Conservation (phyloP, 2,797 vertebrate genomes). For the Anableps anableps region DNA sequence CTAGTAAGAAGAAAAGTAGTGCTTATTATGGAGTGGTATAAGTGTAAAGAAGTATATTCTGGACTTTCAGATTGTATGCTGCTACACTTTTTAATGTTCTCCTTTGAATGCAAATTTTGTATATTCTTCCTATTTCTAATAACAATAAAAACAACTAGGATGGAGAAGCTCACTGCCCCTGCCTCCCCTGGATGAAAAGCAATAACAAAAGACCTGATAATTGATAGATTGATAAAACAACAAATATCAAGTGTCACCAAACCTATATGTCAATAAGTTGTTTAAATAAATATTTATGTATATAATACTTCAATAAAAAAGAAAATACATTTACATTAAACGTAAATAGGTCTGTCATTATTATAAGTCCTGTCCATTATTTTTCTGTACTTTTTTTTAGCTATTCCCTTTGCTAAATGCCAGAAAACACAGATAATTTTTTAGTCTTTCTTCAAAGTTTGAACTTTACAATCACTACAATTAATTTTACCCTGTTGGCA, state of each 20-base stretch:
- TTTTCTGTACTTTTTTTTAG: neutral
- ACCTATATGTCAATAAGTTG: neutral
- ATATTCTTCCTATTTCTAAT: no score
- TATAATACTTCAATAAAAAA: neutral
- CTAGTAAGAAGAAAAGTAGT: neutral
- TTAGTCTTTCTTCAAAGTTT: neutral
- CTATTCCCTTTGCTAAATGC: neutral
- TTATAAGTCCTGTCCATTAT: neutral
- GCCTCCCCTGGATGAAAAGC: no score
- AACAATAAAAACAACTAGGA: no score
- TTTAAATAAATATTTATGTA: neutral
- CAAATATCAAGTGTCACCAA: neutral
- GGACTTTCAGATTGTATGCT: neutral
- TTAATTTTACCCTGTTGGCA: no score
- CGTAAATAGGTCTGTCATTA: no score
- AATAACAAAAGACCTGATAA: no score
- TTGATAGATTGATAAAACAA: neutral
- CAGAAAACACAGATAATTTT: neutral
- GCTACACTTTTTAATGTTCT: neutral
- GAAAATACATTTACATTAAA: no score
- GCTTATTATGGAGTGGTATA: neutral
- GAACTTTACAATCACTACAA: neutral
- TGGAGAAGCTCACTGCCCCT: neutral
- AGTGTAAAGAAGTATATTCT: neutral
- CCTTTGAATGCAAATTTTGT: neutral